phyloP scores from a whole-genome alignment of 2,113 vertebrate species.

The Meles meles region DNA sequence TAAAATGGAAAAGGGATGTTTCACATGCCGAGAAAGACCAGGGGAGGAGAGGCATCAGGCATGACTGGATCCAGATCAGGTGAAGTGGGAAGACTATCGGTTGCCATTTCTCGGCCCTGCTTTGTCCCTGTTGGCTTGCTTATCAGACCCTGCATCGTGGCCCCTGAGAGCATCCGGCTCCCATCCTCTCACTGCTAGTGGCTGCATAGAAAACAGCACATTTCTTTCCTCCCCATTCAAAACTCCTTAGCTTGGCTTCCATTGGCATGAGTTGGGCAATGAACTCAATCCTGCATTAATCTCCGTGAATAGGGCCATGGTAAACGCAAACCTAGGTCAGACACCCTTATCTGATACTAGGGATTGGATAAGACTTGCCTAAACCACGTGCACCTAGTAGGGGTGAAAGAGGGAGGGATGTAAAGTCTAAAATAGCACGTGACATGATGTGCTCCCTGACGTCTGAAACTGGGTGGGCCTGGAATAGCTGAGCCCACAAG shows the following conservation, averaged over 20 bases:
- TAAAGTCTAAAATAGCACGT: background rate
- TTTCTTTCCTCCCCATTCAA: background rate
- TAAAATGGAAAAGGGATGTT: background rate
- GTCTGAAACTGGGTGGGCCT: background rate
- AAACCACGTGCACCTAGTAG: background rate
- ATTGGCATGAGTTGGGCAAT: background rate
- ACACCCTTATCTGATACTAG: background rate
- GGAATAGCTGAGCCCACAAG: background rate
- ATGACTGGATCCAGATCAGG: background rate
- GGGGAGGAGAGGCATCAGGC: background rate
- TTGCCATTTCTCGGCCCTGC: background rate
- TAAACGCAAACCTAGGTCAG: background rate
- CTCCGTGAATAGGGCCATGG: background rate
- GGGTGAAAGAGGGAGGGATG: background rate
- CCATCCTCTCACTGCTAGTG: background rate
- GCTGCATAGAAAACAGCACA: background rate
- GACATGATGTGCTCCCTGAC: accelerated
- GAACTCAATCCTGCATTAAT: background rate
- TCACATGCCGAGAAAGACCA: background rate
- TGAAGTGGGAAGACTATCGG: accelerated
- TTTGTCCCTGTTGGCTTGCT: background rate
- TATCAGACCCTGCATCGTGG: background rate
- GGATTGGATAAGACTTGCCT: background rate
- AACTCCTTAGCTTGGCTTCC: background rate
- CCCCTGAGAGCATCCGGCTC: background rate